phyloP scores from a whole-genome alignment of 2,113 vertebrate genomes.

The Willisornis vidua region DNA sequence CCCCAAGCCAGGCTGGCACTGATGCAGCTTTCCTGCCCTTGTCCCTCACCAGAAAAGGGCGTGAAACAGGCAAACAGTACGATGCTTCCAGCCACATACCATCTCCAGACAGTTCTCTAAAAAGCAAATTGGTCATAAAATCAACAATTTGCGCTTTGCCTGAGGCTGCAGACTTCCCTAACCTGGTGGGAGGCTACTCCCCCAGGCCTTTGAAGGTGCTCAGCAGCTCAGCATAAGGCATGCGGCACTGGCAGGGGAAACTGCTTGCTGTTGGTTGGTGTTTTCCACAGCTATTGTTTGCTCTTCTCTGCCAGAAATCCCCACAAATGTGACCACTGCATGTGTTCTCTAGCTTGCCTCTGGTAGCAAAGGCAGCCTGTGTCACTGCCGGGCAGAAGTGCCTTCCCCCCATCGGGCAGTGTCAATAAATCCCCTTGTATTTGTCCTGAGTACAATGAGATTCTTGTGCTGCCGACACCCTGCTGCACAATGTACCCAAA shows the following conservation, averaged over 20 bases:
- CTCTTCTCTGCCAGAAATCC: neutral
- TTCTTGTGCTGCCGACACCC: slow-evolving; percentile 39
- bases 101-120: neutral
- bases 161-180: neutral
- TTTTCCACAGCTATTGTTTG: neutral
- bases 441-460: slow-evolving; percentile 42
- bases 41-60: neutral
- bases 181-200: neutral
- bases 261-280: neutral
- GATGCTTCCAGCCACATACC: neutral
- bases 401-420: neutral
- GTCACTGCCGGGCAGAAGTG: neutral
- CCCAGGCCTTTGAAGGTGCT: neutral
- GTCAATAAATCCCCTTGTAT: slow-evolving; percentile 54
- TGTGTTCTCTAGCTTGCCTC: neutral
- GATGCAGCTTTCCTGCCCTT: neutral
- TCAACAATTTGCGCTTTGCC: neutral
- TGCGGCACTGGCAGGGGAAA: neutral
- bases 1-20: neutral
- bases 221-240: neutral
- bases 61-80: neutral
- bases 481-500: neutral
- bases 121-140: neutral
- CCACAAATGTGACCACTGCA: neutral
- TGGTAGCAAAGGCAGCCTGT: slow-evolving; percentile 30